phyloP scores from a whole-genome alignment of 2,113 vertebrate genomes.

The Leptodactylus fuscus region DNA sequence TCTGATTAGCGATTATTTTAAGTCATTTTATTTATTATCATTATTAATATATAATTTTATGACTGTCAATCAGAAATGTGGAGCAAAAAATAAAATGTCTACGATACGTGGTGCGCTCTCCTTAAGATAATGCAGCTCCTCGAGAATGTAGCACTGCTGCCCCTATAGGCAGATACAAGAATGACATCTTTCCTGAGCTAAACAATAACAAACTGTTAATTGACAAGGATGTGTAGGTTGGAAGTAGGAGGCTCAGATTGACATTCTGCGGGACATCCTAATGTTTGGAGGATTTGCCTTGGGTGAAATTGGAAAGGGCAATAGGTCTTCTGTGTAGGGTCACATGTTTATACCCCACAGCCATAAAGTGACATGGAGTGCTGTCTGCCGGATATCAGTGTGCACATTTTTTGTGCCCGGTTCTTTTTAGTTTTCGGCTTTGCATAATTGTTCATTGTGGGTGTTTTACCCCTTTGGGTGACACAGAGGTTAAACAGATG shows the following conservation, averaged over 20 bases:
- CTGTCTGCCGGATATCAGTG: slow-evolving; percentile 76
- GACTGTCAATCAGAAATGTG: neutral
- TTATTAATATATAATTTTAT: neutral
- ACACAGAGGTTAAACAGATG: slow-evolving; percentile 74
- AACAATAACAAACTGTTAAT: slow-evolving; percentile 38
- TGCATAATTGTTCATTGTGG: slow-evolving; percentile 70
- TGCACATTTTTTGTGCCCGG: slow-evolving; percentile 80
- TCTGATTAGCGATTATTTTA: too few relatives aligned
- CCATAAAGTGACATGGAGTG: slow-evolving; percentile 66
- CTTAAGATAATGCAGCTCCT: neutral
- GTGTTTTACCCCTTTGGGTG: slow-evolving; percentile 68
- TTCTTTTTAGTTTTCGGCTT: slow-evolving; percentile 78
- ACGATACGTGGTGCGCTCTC: too few relatives aligned
- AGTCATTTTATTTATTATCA: too few relatives aligned
- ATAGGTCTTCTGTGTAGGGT: slow-evolving; percentile 84
- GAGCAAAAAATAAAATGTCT: neutral
- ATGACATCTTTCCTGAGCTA: neutral
- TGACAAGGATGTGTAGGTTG: slow-evolving; percentile 69
- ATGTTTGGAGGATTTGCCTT: slow-evolving; percentile 78
- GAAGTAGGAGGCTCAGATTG: slow-evolving; percentile 67
- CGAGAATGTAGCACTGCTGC: slow-evolving; percentile 35
- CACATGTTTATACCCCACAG: slow-evolving; percentile 72
- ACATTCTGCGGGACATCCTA: slow-evolving; percentile 70
- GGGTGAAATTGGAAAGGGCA: slow-evolving; percentile 81
- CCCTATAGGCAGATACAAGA: neutral